These are phyloP conservation scores for Pocillopora verrucosa DNA, from an alignment of 64 coral and sea anemone genomes.

Conservation along the genomic window DNA sequence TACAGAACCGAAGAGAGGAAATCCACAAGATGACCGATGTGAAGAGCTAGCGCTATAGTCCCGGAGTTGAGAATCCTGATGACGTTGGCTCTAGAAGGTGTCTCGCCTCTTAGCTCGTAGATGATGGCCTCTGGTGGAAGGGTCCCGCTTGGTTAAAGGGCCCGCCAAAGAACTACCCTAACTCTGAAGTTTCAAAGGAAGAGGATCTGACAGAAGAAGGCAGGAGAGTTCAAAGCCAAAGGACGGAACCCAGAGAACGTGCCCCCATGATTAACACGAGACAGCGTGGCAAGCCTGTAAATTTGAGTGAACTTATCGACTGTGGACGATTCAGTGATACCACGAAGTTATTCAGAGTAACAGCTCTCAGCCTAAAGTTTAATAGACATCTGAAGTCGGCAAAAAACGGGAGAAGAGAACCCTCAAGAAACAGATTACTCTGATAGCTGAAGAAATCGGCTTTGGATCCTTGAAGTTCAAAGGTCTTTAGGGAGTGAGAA, in stretches of 20 bases:
- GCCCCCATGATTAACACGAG: background rate
- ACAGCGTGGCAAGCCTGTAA: constrained; percentile 17
- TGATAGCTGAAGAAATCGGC: constrained; percentile 49
- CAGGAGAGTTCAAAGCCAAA: constrained; percentile 1
- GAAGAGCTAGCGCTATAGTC: constrained; percentile 42
- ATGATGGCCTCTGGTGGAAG: constrained; percentile 25
- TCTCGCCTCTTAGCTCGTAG: constrained; percentile 7
- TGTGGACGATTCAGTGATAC: constrained; percentile 52
- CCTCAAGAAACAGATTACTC: constrained; percentile 3
- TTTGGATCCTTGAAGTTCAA: constrained; percentile 68
- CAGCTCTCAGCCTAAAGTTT: constrained; percentile 61
- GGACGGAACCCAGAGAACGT: background rate
- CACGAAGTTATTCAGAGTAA: constrained; percentile 57
- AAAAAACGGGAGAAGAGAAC: background rate
- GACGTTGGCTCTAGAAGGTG: constrained; percentile 35
- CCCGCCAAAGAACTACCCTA: constrained; percentile 32
- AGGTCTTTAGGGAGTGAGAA: constrained; percentile 14
- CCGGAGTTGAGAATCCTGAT: constrained; percentile 39
- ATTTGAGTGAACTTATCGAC: constrained; percentile 58
- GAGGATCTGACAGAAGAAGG: constrained; percentile 4
- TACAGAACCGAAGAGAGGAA: constrained; percentile 40
- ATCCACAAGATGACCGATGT: constrained; percentile 35
- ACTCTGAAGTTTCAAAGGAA: background rate
- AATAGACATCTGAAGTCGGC: constrained; percentile 27
- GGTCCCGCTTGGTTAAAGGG: constrained; percentile 16